Evolutionary conservation across 2,888 invertebrate genomes (phyloP).

Genomic region (Eupithecia inturbata): DNA sequence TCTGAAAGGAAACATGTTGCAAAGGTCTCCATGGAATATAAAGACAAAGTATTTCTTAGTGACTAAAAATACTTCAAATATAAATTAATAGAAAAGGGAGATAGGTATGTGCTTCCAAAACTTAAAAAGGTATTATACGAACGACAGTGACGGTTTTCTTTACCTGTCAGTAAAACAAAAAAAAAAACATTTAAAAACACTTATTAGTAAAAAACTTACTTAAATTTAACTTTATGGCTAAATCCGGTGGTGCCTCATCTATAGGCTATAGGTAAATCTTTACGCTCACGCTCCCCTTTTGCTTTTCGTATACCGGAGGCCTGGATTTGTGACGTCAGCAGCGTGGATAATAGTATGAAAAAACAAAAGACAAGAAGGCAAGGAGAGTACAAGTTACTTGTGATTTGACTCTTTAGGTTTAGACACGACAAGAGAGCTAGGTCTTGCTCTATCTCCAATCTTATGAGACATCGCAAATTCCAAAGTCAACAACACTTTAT

Average conservation of each 20-base stretch:
- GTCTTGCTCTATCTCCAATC: slow-evolving; percentile 28
- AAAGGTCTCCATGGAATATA: not conserved
- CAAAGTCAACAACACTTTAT: slow-evolving; percentile 26
- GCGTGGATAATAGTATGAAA: too few species aligned
- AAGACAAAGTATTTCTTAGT: not conserved
- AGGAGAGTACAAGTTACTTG: not conserved
- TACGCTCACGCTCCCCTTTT: too few species aligned
- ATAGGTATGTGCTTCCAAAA: not conserved
- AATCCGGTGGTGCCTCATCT: not conserved
- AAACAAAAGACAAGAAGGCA: not conserved
- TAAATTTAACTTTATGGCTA: not conserved
- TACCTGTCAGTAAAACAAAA: not conserved
- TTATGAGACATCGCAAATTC: slow-evolving; percentile 35
- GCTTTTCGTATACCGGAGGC: too few species aligned
- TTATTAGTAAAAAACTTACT: not conserved
- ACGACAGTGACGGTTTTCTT: not conserved
- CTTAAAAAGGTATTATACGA: not conserved
- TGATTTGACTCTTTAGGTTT: slow-evolving; percentile 15
- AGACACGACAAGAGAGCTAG: slow-evolving; percentile 17
- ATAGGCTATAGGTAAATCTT: not conserved
- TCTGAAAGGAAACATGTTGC: too few species aligned
- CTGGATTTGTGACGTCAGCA: too few species aligned
- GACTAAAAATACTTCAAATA: not conserved
- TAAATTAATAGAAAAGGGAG: not conserved
- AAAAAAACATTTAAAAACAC: not conserved